Evolutionary conservation across 2,888 invertebrate genomes (phyloP), one percentile per base, ranked within the genome.

Genomic region (Tachina fera): DNA sequence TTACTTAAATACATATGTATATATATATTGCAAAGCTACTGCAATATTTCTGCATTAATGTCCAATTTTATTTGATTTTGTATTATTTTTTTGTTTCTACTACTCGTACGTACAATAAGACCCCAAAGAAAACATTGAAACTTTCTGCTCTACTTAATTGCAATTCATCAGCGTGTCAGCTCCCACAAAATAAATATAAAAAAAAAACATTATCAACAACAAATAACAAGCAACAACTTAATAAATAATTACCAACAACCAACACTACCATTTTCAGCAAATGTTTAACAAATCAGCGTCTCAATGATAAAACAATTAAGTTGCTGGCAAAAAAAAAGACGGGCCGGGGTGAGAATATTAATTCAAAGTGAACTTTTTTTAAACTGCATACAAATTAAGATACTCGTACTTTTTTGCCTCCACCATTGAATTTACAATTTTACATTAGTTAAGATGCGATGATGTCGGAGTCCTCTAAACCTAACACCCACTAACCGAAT

Each of bases 91-190:
- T 41, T 39, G 51, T 47, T 60, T 49, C 13, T 9, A 8, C 5
- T 10, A 58, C n/a, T n/a, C n/a, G n/a, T n/a, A n/a, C n/a, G n/a
- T n/a, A n/a, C 13, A 39, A 43, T 43, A 45, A 70, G 9, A 53
- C 70, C 82, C 53, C 56, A 76, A 51, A 75, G 45, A 76, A 72
- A 82, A 83, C 83, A 78, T 83, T 83, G 83, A 83, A 83, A 72
- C 78, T 83, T 83, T 83, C 72, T 83, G 83, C 83, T 83, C 83
- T 83, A 83, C 45, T 83, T 83, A 83, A 78, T 83, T 78, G 67
- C 72, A 78, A 83, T 78, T 72, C 83, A 83, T 78, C 83, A 68
- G 60, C 72, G 74, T 67, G 65, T 75, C 67, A 72, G 67, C 8
- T 51, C 13, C 22, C 61, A 56, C 16, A 49, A 56, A 43, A 41